Conservation (phyloP, 1,140 invertebrate genomes). For the Propsilocerus akamusi region DNA sequence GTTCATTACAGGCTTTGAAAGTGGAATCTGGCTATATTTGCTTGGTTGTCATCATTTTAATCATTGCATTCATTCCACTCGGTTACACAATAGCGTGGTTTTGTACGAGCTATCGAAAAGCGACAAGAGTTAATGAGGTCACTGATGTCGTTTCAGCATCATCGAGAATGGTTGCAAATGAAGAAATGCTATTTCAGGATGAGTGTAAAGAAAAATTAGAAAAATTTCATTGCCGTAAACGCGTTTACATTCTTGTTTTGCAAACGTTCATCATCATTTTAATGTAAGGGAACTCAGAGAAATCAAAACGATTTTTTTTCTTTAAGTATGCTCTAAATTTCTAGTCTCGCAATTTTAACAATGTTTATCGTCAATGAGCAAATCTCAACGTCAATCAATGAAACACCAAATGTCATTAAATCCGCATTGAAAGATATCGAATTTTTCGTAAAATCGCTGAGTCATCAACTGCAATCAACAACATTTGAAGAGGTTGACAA, state of each 20-base stretch:
- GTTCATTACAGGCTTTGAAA: constrained; percentile 23
- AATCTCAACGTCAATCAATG: constrained; percentile 28
- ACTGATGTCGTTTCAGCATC: neutral
- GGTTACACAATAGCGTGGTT: constrained; percentile 21
- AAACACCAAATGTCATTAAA: constrained; percentile 29
- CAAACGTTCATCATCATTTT: constrained; percentile 3
- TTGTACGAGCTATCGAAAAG: constrained; percentile 11
- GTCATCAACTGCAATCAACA: constrained; percentile 34
- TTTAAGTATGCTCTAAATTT: no score
- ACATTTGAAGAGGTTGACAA: constrained; percentile 37
- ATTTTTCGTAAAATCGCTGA: constrained; percentile 34
- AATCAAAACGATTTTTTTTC: no score
- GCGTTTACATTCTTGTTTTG: constrained; percentile 1
- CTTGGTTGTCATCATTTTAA: constrained; percentile 20
- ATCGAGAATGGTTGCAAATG: neutral
- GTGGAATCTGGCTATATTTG: constrained; percentile 27
- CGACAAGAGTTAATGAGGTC: neutral
- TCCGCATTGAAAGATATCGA: constrained; percentile 35
- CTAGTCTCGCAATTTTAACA: constrained; percentile 24
- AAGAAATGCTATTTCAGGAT: neutral
- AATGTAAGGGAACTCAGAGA: constrained; percentile 1
- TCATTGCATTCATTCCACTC: constrained; percentile 20
- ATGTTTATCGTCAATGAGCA: constrained; percentile 40
- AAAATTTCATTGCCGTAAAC: constrained; percentile 3
- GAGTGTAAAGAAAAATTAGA: neutral